phyloP scores from a whole-genome alignment of 1,140 invertebrate genomes.

The Phthorimaea operculella region DNA sequence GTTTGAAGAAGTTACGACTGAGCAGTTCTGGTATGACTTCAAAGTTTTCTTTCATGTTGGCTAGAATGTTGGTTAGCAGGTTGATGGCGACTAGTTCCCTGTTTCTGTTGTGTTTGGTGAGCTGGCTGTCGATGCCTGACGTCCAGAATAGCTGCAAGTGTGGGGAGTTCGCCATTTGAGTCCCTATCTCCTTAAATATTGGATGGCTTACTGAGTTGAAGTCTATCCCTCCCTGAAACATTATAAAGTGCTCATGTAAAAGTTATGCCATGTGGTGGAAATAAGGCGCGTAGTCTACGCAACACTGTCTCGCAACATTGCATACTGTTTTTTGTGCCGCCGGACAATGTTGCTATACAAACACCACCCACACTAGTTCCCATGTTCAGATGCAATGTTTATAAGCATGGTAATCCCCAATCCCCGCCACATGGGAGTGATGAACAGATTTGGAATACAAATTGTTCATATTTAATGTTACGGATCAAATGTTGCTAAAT shows the following conservation, averaged over 20 bases:
- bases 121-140: constrained; percentile 67
- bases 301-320: too few relatives aligned
- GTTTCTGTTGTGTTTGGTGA: constrained; percentile 71
- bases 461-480: too few relatives aligned
- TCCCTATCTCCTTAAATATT: constrained; percentile 69
- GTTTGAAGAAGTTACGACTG: constrained; percentile 68
- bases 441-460: too few relatives aligned
- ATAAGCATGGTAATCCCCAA: too few relatives aligned
- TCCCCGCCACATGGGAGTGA: too few relatives aligned
- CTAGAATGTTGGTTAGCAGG: constrained; percentile 66
- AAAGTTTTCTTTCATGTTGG: constrained; percentile 59
- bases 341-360: too few relatives aligned
- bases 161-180: constrained; percentile 60
- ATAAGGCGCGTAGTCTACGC: too few relatives aligned
- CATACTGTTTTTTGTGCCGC: too few relatives aligned
- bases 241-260: constrained; percentile 1
- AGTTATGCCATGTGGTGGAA: too few relatives aligned
- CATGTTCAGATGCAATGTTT: too few relatives aligned
- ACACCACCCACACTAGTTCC: too few relatives aligned
- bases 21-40: constrained; percentile 63
- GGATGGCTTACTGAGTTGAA: constrained; percentile 70
- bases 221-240: constrained; percentile 70
- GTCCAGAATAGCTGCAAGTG: constrained; percentile 67
- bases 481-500: too few relatives aligned
- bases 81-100: constrained; percentile 68